Evolutionary conservation across 2,797 vertebrate species (phyloP), one percentile per base, ranked within the genome.

Genomic region (Heteromormyrus szaboi): DNA sequence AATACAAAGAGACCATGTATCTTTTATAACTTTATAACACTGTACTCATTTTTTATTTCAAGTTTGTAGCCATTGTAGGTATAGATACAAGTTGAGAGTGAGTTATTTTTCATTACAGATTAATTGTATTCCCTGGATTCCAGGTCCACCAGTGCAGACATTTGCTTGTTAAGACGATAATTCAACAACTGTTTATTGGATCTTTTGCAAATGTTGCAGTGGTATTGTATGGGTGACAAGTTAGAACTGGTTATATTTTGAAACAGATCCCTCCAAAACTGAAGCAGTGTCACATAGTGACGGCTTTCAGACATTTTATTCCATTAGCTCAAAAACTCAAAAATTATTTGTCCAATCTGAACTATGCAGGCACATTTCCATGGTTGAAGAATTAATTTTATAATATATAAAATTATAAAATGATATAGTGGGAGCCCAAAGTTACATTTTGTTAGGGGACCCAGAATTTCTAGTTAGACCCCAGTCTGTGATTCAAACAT

Each of bases 1-100:
- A 22, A 89, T 53, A 86, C 53, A 17, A 17, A 62, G 19, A 56
- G 54, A 72, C 62, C 46, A 89, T 65, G 7, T 53, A 72, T 84
- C 88, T 86, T 79, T 85, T 53, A 81, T 86, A 89, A 89, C 37
- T 48, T 44, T 59, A 59, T 59, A 48, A 89, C 7, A 25, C 85
- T 33, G 65, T 41, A 29, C 29, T 72, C 25, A 59, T 33, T 22
- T 79, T 46, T 87, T 79, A 53, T 89, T 59, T 86, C n/a, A 87
- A 89, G 85, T 89, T 51, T 89, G 50, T 62, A 89, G 81, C 56
- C 51, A 89, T 81, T 89, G 85, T 87, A 11, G 51, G 22, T 83
- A 81, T 4, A 62, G 51, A 59, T 62, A 87, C 53, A 87, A 29
- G 89, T 37, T 85, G 22, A 86, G 22, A 59, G n/a, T 59, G 6